These are phyloP conservation scores for Hyles lineata DNA, from an alignment of 2,888 invertebrate genomes.

Conservation along the genomic window DNA sequence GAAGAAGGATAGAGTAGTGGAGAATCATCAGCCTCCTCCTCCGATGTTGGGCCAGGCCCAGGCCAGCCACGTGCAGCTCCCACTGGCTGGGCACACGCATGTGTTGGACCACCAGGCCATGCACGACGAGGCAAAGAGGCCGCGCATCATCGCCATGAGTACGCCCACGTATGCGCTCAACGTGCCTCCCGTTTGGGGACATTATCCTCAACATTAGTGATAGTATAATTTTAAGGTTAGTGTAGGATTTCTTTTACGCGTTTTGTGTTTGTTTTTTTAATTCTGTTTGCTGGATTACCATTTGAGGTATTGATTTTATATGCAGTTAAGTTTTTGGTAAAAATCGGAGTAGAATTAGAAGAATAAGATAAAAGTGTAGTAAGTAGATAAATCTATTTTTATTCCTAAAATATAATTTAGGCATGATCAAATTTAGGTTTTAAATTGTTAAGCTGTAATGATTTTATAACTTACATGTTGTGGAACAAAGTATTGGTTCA, in stretches of 20 bases:
- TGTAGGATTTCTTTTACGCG: conserved; percentile 4
- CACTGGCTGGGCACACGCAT: conserved; percentile 36
- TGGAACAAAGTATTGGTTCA: no score
- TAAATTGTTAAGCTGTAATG: no score
- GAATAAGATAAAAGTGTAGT: no score
- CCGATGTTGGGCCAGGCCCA: conserved; percentile 34
- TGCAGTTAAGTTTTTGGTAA: no score
- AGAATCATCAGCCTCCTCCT: conserved; percentile 45
- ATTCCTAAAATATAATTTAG: no score
- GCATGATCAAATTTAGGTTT: no score
- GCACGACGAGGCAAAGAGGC: conserved; percentile 70
- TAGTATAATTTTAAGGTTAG: neutral
- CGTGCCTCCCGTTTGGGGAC: conserved; percentile 71
- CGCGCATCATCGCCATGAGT: conserved; percentile 63
- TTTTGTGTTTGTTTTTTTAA: neutral
- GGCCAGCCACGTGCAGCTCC: conserved; percentile 39
- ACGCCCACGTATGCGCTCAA: conserved; percentile 64
- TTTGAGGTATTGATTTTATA: no score
- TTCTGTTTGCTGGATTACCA: no score
- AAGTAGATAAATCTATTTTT: no score
- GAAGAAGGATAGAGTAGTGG: conserved; percentile 66
- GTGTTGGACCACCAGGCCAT: conserved; percentile 33
- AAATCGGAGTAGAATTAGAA: no score
- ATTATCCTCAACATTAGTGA: conserved; percentile 69
- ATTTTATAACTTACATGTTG: no score